A percentile compares a stretch with the other conserved stretches of the same genome.
Conservation (phyloP, 2,797 vertebrate genomes). For the Miichthys miiuy region DNA sequence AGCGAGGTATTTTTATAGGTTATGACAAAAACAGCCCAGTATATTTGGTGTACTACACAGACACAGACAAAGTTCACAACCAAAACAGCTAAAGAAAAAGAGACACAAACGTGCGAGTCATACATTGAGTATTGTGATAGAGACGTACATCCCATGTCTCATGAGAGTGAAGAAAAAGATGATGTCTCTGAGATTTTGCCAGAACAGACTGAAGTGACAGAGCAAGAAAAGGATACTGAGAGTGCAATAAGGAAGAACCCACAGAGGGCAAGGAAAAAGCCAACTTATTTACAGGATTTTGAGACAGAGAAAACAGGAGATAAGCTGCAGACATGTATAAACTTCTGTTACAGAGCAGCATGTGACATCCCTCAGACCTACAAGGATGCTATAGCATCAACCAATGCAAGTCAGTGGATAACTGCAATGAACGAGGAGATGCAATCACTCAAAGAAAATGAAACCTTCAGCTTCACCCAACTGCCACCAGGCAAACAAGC, state of each 20-base stretch:
- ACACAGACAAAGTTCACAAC: constrained; percentile 38
- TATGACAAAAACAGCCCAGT: constrained; percentile 44
- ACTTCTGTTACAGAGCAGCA: constrained; percentile 39
- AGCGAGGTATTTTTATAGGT: constrained; percentile 34
- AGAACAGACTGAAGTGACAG: not conserved
- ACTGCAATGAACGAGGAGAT: constrained; percentile 28
- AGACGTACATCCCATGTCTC: not conserved
- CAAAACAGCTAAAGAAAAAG: constrained; percentile 12
- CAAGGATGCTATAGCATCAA: constrained; percentile 12
- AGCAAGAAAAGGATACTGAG: not conserved
- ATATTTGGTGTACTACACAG: constrained; percentile 35
- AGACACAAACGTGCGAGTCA: not conserved
- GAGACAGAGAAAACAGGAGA: constrained; percentile 21
- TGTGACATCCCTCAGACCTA: constrained; percentile 35
- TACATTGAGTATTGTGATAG: not conserved
- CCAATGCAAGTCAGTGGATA: constrained; percentile 32
- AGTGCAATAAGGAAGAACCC: not conserved
- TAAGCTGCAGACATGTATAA: constrained; percentile 19
- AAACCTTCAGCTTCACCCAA: constrained; percentile 25
- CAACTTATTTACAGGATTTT: constrained; percentile 20
- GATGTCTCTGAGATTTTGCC: not conserved
- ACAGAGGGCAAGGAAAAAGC: not conserved
- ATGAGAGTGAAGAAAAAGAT: not conserved
- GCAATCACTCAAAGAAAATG: constrained; percentile 12
- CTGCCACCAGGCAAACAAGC: constrained; percentile 37